Percentiles rank a stretch among this genome's conserved stretches.
phyloP scores from a whole-genome alignment of 2,888 invertebrate genomes.

The Nomada lathburiana region DNA sequence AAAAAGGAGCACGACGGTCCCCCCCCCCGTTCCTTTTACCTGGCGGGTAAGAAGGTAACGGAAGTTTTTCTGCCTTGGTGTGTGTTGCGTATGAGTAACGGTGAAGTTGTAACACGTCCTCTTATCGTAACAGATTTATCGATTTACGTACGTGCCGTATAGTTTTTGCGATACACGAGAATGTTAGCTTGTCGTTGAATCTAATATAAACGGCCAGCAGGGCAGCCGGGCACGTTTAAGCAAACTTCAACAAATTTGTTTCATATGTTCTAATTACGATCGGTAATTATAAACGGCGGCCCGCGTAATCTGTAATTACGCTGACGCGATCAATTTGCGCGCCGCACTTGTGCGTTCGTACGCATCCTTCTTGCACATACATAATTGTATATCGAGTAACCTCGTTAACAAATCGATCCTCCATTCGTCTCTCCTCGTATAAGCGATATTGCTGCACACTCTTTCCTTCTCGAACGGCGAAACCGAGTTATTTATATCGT shows the following conservation, averaged over 20 bases:
- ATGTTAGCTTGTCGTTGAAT: constrained; percentile 32
- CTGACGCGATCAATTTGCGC: constrained; percentile 40
- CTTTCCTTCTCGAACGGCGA: neutral
- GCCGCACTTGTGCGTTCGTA: constrained; percentile 10
- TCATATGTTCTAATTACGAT: constrained; percentile 21
- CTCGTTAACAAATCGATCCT: constrained; percentile 20
- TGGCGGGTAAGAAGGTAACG: constrained; percentile 54
- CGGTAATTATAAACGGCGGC: constrained; percentile 35
- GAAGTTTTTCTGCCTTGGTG: constrained; percentile 45
- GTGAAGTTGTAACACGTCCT: constrained; percentile 55
- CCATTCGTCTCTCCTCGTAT: neutral
- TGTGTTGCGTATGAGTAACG: constrained; percentile 50
- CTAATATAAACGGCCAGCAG: constrained; percentile 1
- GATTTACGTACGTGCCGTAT: constrained; percentile 43
- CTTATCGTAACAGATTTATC: constrained; percentile 62
- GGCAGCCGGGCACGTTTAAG: neutral
- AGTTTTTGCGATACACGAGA: constrained; percentile 38
- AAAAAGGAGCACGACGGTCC: constrained; percentile 32
- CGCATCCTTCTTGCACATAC: constrained; percentile 14
- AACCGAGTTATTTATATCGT: neutral
- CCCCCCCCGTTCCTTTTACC: constrained; percentile 36
- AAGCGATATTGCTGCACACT: neutral
- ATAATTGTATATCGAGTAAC: neutral
- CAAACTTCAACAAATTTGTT: constrained; percentile 34
- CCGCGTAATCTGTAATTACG: constrained; percentile 42